Conservation (phyloP, 2,797 vertebrate species). For the Florisuga fusca region DNA sequence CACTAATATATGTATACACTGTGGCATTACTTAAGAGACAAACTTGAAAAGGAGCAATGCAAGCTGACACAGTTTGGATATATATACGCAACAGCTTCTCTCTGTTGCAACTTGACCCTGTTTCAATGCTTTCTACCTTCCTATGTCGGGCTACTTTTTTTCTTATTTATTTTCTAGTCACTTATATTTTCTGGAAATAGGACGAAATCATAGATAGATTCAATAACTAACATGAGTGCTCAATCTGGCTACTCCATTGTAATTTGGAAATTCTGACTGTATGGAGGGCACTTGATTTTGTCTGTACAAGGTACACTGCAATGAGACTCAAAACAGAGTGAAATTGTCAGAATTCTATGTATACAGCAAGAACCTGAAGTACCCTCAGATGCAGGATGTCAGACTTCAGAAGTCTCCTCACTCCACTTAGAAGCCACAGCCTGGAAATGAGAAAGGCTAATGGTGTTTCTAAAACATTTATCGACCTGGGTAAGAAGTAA, state of each 20-base stretch:
- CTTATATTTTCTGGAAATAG: not conserved
- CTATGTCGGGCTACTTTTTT: not conserved
- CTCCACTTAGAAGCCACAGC: not conserved
- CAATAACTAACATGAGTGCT: not conserved
- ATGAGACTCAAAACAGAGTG: not conserved
- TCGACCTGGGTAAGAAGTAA: not conserved
- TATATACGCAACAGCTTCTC: not conserved
- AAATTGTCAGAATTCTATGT: not conserved
- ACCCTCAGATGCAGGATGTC: not conserved
- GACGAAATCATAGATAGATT: not conserved
- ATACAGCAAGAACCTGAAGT: not conserved
- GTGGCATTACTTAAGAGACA: not conserved
- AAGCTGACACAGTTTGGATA: not conserved
- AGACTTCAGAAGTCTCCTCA: not conserved
- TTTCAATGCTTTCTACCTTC: not conserved
- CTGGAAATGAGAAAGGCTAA: not conserved
- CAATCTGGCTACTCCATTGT: not conserved
- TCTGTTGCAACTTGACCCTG: not conserved
- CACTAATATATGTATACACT: too few relatives aligned
- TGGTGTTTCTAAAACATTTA: not conserved
- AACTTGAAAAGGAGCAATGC: not conserved
- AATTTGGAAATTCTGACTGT: not conserved
- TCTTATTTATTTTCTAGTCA: not conserved
- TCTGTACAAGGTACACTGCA: not conserved
- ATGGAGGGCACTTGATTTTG: not conserved